Conservation (phyloP, 2,888 invertebrate species). For the Lomographa bimaculata region DNA sequence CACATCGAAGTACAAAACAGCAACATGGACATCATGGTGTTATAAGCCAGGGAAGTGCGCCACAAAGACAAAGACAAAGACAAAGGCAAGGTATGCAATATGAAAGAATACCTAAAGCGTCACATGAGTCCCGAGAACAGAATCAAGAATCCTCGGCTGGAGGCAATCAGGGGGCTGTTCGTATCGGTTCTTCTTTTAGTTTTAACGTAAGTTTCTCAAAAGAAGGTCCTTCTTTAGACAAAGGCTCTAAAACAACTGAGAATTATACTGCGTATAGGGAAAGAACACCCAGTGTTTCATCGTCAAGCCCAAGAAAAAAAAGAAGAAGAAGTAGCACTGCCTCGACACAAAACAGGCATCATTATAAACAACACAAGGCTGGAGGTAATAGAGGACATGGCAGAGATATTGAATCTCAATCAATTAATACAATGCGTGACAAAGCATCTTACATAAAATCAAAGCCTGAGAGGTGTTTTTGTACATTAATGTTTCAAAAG, state of each 20-base stretch:
- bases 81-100: no score
- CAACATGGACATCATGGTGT: no score
- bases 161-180: constrained; percentile 24
- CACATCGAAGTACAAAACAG: constrained; percentile 19
- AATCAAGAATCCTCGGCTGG: constrained; percentile 12
- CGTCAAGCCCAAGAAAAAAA: no score
- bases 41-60: no score
- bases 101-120: constrained; percentile 1
- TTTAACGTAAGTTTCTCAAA: constrained; percentile 44
- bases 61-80: no score
- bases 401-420: constrained; percentile 5
- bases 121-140: constrained; percentile 2
- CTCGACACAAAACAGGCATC: no score
- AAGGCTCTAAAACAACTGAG: no score
- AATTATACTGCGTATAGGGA: no score
- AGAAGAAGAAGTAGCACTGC: no score
- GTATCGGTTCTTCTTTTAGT: constrained; percentile 42
- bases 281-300: no score
- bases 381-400: constrained; percentile 2
- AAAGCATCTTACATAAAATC: constrained; percentile 3
- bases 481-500: constrained; percentile 40
- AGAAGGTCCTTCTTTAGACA: no score
- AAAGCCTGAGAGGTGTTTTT: constrained; percentile 38
- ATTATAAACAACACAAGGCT: no score
- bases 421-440: constrained; percentile 4